phyloP scores from a whole-genome alignment of 2,113 vertebrate genomes.

The Octodon degus region DNA sequence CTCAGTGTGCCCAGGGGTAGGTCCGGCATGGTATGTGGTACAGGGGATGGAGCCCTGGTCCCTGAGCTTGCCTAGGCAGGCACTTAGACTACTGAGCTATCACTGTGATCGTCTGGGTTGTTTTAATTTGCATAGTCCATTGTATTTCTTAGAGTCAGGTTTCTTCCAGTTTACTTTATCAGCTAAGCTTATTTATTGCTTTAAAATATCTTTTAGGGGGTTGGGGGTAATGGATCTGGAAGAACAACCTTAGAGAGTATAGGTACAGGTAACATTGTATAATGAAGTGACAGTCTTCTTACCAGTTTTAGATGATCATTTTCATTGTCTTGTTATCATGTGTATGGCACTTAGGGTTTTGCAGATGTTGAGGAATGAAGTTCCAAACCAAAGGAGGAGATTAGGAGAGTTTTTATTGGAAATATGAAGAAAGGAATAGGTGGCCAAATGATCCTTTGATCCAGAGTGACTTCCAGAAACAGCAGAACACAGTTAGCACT shows the following conservation, averaged over 20 bases:
- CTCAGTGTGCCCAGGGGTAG: too few relatives aligned
- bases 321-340: not conserved
- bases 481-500: not conserved
- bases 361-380: not conserved
- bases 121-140: not conserved
- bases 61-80: too few relatives aligned
- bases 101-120: not conserved
- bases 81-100: too few relatives aligned
- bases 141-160: not conserved
- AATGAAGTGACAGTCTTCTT: not conserved
- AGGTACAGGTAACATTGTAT: not conserved
- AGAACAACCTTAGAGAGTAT: not conserved
- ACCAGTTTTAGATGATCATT: not conserved
- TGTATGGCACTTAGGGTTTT: not conserved
- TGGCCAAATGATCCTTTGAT: not conserved
- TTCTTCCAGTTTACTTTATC: not conserved
- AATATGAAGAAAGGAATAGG: not conserved
- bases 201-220: not conserved
- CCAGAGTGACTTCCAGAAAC: not conserved
- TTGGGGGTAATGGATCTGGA: not conserved
- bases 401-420: not conserved
- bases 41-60: too few relatives aligned
- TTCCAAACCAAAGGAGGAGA: not conserved
- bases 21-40: too few relatives aligned
- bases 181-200: not conserved